Evolutionary conservation across 2,113 vertebrate species (phyloP).

Genomic region (Odontophorus gujanensis): DNA sequence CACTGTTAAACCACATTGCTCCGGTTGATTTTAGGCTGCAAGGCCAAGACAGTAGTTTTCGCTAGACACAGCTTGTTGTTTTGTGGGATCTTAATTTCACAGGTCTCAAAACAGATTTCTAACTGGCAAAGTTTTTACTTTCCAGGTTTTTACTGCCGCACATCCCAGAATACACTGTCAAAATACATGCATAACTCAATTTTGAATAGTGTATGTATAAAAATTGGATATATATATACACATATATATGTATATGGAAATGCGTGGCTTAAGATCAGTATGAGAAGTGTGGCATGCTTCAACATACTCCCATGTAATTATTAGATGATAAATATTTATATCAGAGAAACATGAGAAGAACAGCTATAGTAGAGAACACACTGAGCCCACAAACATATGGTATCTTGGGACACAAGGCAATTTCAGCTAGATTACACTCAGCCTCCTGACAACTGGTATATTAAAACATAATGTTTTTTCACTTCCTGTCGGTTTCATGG

Average conservation of each 20-base stretch:
- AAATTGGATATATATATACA: not conserved
- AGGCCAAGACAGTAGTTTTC: not conserved
- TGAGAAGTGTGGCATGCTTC: not conserved
- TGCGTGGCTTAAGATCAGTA: not conserved
- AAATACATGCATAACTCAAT: not conserved
- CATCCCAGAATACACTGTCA: not conserved
- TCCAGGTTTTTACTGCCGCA: not conserved
- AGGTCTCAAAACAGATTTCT: not conserved
- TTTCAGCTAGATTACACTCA: not conserved
- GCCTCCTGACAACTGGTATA: not conserved
- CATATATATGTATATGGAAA: too few relatives aligned
- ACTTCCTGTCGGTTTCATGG: not conserved
- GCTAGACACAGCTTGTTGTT: not conserved
- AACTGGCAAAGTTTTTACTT: not conserved
- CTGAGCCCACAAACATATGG: accelerated
- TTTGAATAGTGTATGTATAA: not conserved
- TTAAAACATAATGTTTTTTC: not conserved
- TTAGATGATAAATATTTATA: not conserved
- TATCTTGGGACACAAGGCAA: not conserved
- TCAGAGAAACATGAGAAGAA: not conserved
- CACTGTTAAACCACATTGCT: not conserved
- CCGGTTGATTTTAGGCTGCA: not conserved
- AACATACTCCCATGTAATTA: not conserved
- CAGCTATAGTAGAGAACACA: not conserved
- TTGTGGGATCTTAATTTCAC: not conserved